Evolutionary conservation across 2,113 vertebrate species (phyloP).

Genomic region (Genyomyrus donnyi): DNA sequence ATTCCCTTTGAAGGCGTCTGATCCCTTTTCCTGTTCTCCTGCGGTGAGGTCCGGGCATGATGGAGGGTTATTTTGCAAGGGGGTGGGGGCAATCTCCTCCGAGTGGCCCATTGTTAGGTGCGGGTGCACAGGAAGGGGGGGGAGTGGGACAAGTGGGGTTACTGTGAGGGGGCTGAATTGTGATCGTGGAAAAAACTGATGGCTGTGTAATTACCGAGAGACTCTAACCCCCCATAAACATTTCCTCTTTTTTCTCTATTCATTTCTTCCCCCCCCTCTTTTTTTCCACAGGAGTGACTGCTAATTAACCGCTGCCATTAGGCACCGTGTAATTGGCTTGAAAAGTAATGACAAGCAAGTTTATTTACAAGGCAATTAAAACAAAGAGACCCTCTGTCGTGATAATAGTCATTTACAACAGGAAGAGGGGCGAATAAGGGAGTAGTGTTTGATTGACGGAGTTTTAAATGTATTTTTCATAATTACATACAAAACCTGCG

Average conservation of each 20-base stretch:
- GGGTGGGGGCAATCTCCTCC: constrained; percentile 43
- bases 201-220: constrained; percentile 58
- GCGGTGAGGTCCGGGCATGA: constrained; percentile 47
- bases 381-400: constrained; percentile 64
- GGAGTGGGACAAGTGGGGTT: constrained; percentile 36
- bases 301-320: constrained; percentile 74
- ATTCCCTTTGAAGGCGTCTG: constrained; percentile 29
- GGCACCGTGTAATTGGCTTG: constrained; percentile 73
- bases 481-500: constrained; percentile 37
- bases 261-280: constrained; percentile 28
- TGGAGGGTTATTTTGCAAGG: constrained; percentile 51
- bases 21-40: constrained; percentile 50
- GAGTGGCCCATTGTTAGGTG: constrained; percentile 50
- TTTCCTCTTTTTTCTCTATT: constrained; percentile 40
- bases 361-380: constrained; percentile 77
- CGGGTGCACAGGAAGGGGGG: neutral
- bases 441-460: constrained; percentile 45
- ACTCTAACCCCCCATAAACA: constrained; percentile 40
- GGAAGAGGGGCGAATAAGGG: constrained; percentile 28
- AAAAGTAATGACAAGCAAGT: constrained; percentile 76
- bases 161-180: constrained; percentile 38
- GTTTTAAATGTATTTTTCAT: constrained; percentile 40
- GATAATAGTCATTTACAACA: constrained; percentile 67
- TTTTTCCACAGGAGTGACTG: constrained; percentile 61
- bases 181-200: constrained; percentile 41